Conservation (phyloP, 2,888 invertebrate genomes). For the Chrysina gloriosa region DNA sequence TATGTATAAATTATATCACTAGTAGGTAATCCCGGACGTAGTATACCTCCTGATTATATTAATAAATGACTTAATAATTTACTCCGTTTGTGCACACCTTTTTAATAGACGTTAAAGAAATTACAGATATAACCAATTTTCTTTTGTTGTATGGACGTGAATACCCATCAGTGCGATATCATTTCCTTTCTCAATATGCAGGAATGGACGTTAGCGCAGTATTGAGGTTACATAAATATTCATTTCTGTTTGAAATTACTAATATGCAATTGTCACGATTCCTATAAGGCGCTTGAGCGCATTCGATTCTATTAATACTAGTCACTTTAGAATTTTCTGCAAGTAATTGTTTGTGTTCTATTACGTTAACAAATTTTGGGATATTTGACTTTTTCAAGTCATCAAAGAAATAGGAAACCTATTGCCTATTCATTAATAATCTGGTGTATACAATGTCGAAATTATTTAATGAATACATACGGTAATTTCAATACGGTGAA, state of each 20-base stretch:
- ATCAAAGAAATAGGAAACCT: not conserved
- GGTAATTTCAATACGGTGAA: too few species aligned
- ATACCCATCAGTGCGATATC: not conserved
- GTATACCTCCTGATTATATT: too few species aligned
- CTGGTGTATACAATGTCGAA: too few species aligned
- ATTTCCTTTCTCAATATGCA: not conserved
- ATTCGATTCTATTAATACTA: conserved; percentile 22
- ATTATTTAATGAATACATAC: too few species aligned
- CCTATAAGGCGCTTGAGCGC: not conserved
- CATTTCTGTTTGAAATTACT: not conserved
- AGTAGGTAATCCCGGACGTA: too few species aligned
- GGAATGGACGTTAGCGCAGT: not conserved
- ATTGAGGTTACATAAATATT: conserved; percentile 27
- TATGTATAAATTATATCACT: too few species aligned
- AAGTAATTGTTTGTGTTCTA: conserved; percentile 26
- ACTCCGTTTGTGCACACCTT: too few species aligned
- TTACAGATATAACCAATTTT: too few species aligned
- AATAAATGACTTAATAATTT: too few species aligned
- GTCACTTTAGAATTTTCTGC: conserved; percentile 12
- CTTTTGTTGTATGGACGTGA: not conserved
- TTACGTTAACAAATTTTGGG: not conserved
- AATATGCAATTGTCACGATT: conserved; percentile 19
- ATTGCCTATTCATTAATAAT: too few species aligned
- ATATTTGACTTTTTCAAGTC: not conserved
- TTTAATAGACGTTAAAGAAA: too few species aligned